Evolutionary conservation across 2,113 vertebrate species (phyloP).

Genomic region (Phoxinus phoxinus): DNA sequence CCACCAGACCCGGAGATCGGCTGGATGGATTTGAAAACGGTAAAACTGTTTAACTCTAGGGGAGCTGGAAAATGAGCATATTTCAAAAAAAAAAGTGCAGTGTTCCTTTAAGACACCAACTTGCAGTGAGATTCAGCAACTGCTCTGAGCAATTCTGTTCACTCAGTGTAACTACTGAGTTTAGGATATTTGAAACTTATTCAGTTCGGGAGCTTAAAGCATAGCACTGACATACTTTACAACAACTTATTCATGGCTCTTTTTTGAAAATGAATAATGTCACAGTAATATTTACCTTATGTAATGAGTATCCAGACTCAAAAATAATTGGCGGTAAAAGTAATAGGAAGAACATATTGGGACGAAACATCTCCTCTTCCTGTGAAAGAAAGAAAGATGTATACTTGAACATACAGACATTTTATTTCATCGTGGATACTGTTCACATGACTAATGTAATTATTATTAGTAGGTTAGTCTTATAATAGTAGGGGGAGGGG

Average conservation of each 20-base stretch:
- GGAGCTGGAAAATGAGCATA: too few relatives aligned
- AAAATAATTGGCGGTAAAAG: conserved; percentile 98
- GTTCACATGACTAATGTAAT: neutral
- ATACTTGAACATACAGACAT: neutral
- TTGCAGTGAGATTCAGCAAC: neutral
- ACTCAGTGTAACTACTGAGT: neutral
- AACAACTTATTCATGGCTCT: neutral
- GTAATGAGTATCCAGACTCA: conserved; percentile 97
- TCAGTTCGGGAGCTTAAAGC: neutral
- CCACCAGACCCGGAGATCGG: too few relatives aligned
- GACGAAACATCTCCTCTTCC: conserved; percentile 99
- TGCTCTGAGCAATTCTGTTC: neutral
- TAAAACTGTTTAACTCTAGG: too few relatives aligned
- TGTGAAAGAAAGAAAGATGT: conserved; percentile 66
- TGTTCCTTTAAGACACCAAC: neutral
- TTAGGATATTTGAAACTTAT: neutral
- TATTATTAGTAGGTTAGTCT: neutral
- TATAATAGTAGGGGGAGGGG: too few relatives aligned
- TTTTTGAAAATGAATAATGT: neutral
- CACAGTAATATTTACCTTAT: conserved; percentile 82
- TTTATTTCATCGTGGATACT: neutral
- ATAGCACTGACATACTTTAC: too few relatives aligned
- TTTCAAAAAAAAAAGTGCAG: too few relatives aligned
- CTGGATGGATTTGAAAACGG: too few relatives aligned
- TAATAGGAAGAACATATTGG: conserved; percentile 99